Percentiles rank a stretch among this genome's conserved stretches.
Evolutionary conservation across 2,888 invertebrate genomes (phyloP).

Genomic region (Calliphora vomitoria): DNA sequence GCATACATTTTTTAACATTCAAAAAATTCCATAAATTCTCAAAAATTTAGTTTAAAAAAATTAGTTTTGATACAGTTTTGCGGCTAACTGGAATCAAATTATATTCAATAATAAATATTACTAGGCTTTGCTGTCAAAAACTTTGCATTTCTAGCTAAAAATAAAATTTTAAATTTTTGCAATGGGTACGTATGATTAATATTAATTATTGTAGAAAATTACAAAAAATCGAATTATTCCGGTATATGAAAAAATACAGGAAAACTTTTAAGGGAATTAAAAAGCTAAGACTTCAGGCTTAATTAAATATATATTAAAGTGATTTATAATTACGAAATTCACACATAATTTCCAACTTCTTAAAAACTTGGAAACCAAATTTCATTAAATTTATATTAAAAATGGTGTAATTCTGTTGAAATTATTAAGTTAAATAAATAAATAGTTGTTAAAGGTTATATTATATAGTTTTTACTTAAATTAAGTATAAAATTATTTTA

Average conservation of each 20-base stretch:
- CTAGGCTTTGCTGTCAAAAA: neutral
- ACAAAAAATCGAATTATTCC: neutral
- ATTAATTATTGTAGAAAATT: neutral
- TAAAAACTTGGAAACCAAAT: neutral
- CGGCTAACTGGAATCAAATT: too few relatives aligned
- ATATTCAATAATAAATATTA: neutral
- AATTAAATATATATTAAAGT: neutral
- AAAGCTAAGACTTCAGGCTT: neutral
- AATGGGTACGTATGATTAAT: neutral
- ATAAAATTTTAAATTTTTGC: neutral
- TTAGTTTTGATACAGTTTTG: too few relatives aligned
- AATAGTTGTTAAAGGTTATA: neutral
- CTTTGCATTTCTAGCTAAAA: neutral
- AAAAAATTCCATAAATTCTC: too few relatives aligned
- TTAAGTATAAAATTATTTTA: neutral
- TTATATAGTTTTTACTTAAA: neutral
- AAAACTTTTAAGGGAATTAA: neutral
- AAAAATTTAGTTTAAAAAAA: too few relatives aligned
- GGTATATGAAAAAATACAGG: neutral
- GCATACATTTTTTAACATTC: too few relatives aligned
- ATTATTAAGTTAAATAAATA: too few relatives aligned
- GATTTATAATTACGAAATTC: neutral
- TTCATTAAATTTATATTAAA: too few relatives aligned
- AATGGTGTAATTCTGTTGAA: too few relatives aligned
- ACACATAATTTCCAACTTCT: neutral